Evolutionary conservation across 2,113 vertebrate genomes (phyloP), one percentile per base, ranked within the genome.

Genomic region (Arizona elegans): DNA sequence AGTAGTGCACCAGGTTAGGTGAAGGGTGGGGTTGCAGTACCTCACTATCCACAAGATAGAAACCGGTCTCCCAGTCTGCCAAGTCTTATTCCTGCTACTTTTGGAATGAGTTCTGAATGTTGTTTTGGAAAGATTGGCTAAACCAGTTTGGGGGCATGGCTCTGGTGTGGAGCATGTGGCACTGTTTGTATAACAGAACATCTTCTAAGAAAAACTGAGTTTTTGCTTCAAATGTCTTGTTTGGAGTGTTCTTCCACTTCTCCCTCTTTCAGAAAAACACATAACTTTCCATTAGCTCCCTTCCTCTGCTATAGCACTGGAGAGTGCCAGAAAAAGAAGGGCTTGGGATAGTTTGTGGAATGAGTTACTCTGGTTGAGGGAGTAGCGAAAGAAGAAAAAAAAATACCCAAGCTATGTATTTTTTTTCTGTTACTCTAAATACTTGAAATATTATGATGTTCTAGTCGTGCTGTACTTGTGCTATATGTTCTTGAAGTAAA

Each of bases 321-420:
- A 97, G 95, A 86, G 93, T 97, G 97, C 97, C 97, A 97, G 97
- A 96, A 97, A 97, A 96, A 97, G 96, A 93, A 94, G 97, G 95
- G 95, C 97, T 96, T 97, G 96, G 96, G 94, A 97, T 97, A 94
- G 95, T 97, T 97, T 97, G 95, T 97, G 97, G 97, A 98, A 98
- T 97, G 96, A 97, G 92, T 96, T 95, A 93, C 96, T 96, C 96
- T 96, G 97, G 97, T 90, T 56, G 33, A 97, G 95, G 87, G 52
- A 92, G 92, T 94, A 53, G 65, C 1, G 1, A 65, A n/a, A 33
- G 5, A 0, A 4, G 89, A 0, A 23, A 21, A 65, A 65, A 92
- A 38, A 54, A 88, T 23, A 33, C 90, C 95, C 94, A 94, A 95
- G 93, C 95, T 96, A 94, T 96, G 97, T 97, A 9, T 96, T 90